Evolutionary conservation across 2,888 invertebrate genomes (phyloP), one percentile per base, ranked within the genome.

Genomic region (Aelia acuminata): DNA sequence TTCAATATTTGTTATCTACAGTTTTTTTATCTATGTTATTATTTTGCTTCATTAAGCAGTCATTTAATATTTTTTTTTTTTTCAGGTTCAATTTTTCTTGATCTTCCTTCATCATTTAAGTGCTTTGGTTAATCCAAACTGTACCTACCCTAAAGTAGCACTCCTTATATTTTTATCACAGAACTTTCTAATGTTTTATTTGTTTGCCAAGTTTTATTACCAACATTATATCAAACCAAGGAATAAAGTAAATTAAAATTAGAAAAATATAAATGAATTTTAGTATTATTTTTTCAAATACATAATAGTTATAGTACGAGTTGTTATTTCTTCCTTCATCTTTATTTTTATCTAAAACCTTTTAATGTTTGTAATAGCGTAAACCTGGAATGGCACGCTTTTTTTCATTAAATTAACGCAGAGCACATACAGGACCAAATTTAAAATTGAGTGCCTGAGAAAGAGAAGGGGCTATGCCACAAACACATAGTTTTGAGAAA

Each of bases 141-240:
- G 96, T 90, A 93, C 90, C 0, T 95, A 93, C 91, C 95, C 96
- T 0, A 93, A 93, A 22, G 94, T 94, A 93, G 91, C 92, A 0
- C 92, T 93, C 0, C 93, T 93, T 0, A n/a, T 95, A 0, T 93
- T 95, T 87, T 91, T 95, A 0, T 94, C 95, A 0, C 96, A 96
- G 91, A 95, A 95, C 91, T 70, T 94, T 0, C 94, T 95, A 91
- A 95, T 96, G 94, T 92, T 95, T 0, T 91, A 94, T 11, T 92
- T 96, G 1, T 96, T 96, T 91, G 91, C 93, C 0, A 95, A 96
- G 89, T 96, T 96, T 91, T 96, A 96, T 90, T 93, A 94, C 84
- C 94, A 94, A 91, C 91, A 94, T 0, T 96, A 96, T 22, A 87
- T 88, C 48, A 90, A 89, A 39, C 20, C 53, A 3, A 49, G 10